Conservation (phyloP, 2,888 invertebrate genomes). For the Acrobasis repandana region DNA sequence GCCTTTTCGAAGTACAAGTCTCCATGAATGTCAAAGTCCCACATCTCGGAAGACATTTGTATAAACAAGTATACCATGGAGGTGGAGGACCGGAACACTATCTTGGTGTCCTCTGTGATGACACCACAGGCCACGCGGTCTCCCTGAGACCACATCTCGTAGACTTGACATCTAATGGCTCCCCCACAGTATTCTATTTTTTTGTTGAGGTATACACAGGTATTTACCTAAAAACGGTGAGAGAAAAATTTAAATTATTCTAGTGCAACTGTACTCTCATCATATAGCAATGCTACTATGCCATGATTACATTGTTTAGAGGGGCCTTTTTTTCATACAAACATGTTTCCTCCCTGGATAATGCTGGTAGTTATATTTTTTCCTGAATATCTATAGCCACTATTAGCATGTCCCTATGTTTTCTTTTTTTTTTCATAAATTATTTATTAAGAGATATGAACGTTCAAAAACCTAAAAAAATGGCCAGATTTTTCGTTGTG, state of each 20-base stretch:
- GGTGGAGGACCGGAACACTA: conserved; percentile 98
- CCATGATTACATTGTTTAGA: too few relatives aligned
- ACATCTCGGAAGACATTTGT: conserved; percentile 99
- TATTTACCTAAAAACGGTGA: conserved; percentile 86
- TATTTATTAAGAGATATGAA: too few relatives aligned
- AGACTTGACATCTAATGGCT: conserved; percentile 92
- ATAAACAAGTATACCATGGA: conserved; percentile 98
- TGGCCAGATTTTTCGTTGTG: too few relatives aligned
- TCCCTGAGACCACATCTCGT: conserved; percentile 98
- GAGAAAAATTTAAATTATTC: conserved; percentile 30
- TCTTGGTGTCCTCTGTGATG: conserved; percentile 97
- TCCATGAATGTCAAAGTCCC: conserved; percentile 99
- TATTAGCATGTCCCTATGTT: too few relatives aligned
- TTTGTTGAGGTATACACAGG: conserved; percentile 96
- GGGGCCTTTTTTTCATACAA: too few relatives aligned
- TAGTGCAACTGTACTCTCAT: too few relatives aligned
- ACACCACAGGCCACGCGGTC: conserved; percentile 97
- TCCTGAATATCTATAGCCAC: too few relatives aligned
- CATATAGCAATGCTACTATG: too few relatives aligned
- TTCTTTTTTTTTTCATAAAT: too few relatives aligned
- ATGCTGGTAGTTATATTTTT: too few relatives aligned
- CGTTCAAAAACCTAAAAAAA: too few relatives aligned
- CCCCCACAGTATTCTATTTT: conserved; percentile 96
- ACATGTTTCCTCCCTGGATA: too few relatives aligned
- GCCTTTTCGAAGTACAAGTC: conserved; percentile 99